Percentiles rank a stretch among this genome's conserved stretches.
Conservation (phyloP, 2,888 invertebrate species). For the Synergus itoensis region DNA sequence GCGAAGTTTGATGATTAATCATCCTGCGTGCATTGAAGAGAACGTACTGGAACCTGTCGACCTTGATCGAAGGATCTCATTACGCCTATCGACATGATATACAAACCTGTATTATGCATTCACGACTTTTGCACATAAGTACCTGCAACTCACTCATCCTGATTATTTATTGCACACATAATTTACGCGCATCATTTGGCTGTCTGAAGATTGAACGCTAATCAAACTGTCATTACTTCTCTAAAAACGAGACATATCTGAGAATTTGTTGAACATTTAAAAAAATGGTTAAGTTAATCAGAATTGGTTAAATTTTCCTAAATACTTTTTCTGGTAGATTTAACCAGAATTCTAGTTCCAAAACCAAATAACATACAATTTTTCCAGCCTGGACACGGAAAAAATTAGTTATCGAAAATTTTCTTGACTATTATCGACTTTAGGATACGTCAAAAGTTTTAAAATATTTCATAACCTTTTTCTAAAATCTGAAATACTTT, state of each 20-base stretch:
- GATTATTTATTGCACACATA: conserved; percentile 8
- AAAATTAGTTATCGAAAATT: too few relatives aligned
- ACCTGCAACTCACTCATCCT: background rate
- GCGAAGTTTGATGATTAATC: conserved; percentile 1
- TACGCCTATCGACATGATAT: conserved; percentile 49
- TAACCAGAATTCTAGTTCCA: too few relatives aligned
- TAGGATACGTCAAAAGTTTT: too few relatives aligned
- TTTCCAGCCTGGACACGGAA: too few relatives aligned
- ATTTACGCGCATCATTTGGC: background rate
- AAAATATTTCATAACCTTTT: too few relatives aligned
- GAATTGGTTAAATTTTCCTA: too few relatives aligned
- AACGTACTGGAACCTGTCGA: conserved; percentile 53
- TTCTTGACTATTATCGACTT: too few relatives aligned
- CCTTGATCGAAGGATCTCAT: conserved; percentile 60
- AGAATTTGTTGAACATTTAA: too few relatives aligned
- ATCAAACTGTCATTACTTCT: background rate
- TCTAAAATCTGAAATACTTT: too few relatives aligned
- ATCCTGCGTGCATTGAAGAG: conserved; percentile 11
- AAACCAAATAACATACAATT: too few relatives aligned
- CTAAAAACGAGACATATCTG: background rate
- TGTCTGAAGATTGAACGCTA: background rate
- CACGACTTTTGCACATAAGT: background rate
- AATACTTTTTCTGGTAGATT: too few relatives aligned
- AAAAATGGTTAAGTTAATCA: too few relatives aligned
- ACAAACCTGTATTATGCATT: conserved; percentile 4